Base-by-base conservation (phyloP, 2,888 invertebrate species). In the Tetheella fluctuosa region DNA sequence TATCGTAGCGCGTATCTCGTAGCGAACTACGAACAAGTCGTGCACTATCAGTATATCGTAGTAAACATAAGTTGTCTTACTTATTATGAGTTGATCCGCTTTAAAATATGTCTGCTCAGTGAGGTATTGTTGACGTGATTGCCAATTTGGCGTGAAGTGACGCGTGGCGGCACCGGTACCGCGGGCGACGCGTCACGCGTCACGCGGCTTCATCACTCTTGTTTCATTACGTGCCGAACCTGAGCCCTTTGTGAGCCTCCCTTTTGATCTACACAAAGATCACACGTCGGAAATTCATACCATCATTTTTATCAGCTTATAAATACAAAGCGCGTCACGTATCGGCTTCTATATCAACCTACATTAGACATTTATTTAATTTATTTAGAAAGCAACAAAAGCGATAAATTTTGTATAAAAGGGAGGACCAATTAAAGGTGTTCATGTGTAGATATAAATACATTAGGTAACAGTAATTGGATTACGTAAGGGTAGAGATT, bases 261-360 rank as follows among this genome's bases (percentile, higher is more conserved):
- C 71, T 65, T 69, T 69, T 69, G 71, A 69, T 71, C 60, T 59
- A 62, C 57, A 64, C 59, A 69, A 60, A 59, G 68, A 68, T 65
- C 65, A 52, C 55, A 34, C 59, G 60, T 25, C 56, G 30, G 17
- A 55, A 59, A 70, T 57, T 54, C 59, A 30, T 65, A 23, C 53
- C 17, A 48, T 60, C 54, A 61, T 60, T 61, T 53, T 37, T 54
- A 60, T 48, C 23, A 13, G 15, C 23, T 48, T 20, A 20, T 28
- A 34, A 17, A 39, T 54, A 48, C 39, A 39, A 23, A 52, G 48
- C 48, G 3, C 48, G 48, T 48, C 48, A 48, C 20, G 48, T 48
- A 48, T 48, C 48, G 48, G 48, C 42, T 42, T 6, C 6, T 17
- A 2, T 48, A 48, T 10, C 17, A 17, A 42, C 48, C 20, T 20